A percentile compares a stretch with the other conserved stretches of the same genome.
Conservation (phyloP, 2,113 vertebrate species). For the Scytalopus superciliaris region DNA sequence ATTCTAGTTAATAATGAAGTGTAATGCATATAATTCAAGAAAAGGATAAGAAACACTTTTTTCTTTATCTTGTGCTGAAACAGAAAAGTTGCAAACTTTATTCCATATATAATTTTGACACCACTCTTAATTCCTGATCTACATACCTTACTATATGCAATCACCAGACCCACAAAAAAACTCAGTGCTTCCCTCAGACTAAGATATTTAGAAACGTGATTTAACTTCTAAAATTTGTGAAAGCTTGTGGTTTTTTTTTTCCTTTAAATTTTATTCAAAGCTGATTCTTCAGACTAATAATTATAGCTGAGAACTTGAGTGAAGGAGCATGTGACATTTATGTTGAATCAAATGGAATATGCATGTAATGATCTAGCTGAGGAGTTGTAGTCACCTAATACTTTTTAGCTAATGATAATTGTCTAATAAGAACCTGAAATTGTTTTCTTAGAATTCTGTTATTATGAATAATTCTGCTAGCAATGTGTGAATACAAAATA, state of each 20-base stretch:
- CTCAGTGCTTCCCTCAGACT: neutral
- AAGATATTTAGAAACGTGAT: neutral
- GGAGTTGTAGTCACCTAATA: neutral
- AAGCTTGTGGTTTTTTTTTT: neutral
- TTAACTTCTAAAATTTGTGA: neutral
- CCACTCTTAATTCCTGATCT: neutral
- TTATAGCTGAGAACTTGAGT: neutral
- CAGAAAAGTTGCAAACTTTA: neutral
- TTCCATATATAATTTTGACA: neutral
- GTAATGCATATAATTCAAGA: neutral
- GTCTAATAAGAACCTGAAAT: neutral
- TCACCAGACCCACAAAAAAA: neutral
- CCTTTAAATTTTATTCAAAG: neutral
- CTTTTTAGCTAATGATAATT: neutral
- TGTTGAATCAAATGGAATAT: neutral
- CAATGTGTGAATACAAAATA: neutral
- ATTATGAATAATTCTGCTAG: neutral
- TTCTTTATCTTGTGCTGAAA: neutral
- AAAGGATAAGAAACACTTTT: neutral
- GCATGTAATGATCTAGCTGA: neutral
- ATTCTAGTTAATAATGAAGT: neutral
- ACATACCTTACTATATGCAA: neutral
- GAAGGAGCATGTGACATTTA: neutral
- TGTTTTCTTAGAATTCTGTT: constrained; percentile 10
- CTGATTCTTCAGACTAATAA: neutral